These are phyloP conservation scores for Ramphastos sulfuratus DNA, from an alignment of 2,113 vertebrate species.

Conservation along the genomic window DNA sequence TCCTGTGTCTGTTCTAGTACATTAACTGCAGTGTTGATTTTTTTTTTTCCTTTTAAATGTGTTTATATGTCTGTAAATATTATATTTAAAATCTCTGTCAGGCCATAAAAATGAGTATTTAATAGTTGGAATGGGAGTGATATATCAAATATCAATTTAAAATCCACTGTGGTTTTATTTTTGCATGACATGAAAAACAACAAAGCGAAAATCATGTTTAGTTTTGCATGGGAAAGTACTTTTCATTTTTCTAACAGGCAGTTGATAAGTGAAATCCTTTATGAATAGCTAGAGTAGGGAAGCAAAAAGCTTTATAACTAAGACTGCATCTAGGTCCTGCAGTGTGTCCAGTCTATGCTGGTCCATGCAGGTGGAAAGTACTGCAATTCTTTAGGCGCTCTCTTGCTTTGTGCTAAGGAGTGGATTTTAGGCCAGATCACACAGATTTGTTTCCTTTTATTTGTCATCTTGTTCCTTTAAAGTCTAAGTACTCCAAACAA, in stretches of 20 bases:
- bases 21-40: not conserved
- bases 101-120: not conserved
- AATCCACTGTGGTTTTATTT: not conserved
- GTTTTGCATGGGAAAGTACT: not conserved
- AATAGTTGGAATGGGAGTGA: not conserved
- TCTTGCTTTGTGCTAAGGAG: not conserved
- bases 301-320: not conserved
- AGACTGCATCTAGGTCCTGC: not conserved
- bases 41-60: too few species aligned
- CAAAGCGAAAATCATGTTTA: not conserved
- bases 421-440: not conserved
- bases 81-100: not conserved
- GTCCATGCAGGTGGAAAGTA: not conserved
- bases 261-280: not conserved
- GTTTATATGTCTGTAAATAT: not conserved
- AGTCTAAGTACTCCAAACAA: not conserved
- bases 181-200: not conserved
- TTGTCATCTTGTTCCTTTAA: not conserved
- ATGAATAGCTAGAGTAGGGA: not conserved
- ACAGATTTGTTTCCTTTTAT: not conserved
- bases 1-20: not conserved
- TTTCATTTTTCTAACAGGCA: not conserved
- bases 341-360: not conserved
- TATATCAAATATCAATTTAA: not conserved
- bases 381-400: not conserved